A percentile compares a stretch with the other conserved stretches of the same genome.
Conservation (phyloP, 1,140 invertebrate genomes). For the Leguminivora glycinivorella region DNA sequence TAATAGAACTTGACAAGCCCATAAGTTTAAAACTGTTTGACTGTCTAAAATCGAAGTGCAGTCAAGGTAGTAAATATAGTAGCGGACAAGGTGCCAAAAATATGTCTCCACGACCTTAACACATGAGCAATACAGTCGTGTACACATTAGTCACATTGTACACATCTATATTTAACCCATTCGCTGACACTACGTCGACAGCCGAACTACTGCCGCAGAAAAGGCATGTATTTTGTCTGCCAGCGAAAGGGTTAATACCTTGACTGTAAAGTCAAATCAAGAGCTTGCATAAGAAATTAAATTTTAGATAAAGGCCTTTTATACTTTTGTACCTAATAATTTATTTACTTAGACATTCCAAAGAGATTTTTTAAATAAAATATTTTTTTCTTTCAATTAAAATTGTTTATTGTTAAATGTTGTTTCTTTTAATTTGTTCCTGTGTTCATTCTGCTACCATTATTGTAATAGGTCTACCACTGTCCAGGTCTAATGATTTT, state of each 20-base stretch:
- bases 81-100: too few relatives aligned
- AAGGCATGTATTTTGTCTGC: too few relatives aligned
- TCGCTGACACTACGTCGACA: too few relatives aligned
- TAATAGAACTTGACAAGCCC: background rate
- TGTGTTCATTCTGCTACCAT: background rate
- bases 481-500: too few relatives aligned
- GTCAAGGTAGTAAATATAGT: too few relatives aligned
- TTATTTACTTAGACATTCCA: constrained; percentile 29
- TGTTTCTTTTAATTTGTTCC: constrained; percentile 3
- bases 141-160: too few relatives aligned
- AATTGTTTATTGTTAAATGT: background rate
- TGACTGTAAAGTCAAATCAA: background rate
- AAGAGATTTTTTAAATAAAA: constrained; percentile 39
- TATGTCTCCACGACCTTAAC: too few relatives aligned
- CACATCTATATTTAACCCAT: too few relatives aligned
- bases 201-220: too few relatives aligned
- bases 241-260: background rate
- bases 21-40: background rate
- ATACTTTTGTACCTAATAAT: constrained; percentile 19
- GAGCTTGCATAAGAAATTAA: background rate
- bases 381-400: background rate
- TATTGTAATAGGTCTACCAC: too few relatives aligned
- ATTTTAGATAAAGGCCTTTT: background rate
- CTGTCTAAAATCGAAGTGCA: too few relatives aligned
- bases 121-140: too few relatives aligned